Base-by-base conservation (phyloP, 2,797 vertebrate genomes). In the Smutsia gigantea region DNA sequence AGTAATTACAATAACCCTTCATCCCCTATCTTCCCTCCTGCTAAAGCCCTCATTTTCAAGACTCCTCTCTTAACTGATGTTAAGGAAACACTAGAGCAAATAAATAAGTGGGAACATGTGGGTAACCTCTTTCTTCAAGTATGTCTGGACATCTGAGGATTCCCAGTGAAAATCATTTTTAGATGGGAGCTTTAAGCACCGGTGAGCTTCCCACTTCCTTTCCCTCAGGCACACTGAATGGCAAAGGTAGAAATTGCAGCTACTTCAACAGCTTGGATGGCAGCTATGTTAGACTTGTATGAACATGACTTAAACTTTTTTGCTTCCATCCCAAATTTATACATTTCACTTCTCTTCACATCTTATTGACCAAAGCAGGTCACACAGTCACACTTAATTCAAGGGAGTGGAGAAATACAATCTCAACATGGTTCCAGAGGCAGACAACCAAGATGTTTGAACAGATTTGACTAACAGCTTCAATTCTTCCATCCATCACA, bases 31-130 rank as follows among this genome's bases (percentile, higher is more conserved):
- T 82, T 78, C n/a, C 27, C 29, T 77, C 69, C 15, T 15, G 3
- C 25, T 46, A 5, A 39, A 82, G 31, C 51, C 31, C 14, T 95
- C 74, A 85, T 69, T 96, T 95, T 87, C 87, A 75, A 85, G 37
- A 72, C 25, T 69, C 49, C 10, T 84, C 21, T 61, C 12, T 46
- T 78, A 89, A 81, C 2, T 87, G 64, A 81, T 12, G 25, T 51
- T 84, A 91, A 96, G 61, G 57, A 83, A 93, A 92, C 49, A 93
- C 0, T 53, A 51, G 51, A 23, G 39, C 42, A 68, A 96, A 94
- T 25, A 69, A 2, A 78, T 23, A 74, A 91, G 49, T 51, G 81
- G 18, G n/a, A 88, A 66, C 29, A 79, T 13, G 37, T 89, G 72
- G 46, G 15, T n/a, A 93, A 15, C 34, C 13, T 59, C 61, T 74